These are phyloP conservation scores for Odontomyia ornata DNA, from an alignment of 2,888 invertebrate genomes.

Conservation along the genomic window DNA sequence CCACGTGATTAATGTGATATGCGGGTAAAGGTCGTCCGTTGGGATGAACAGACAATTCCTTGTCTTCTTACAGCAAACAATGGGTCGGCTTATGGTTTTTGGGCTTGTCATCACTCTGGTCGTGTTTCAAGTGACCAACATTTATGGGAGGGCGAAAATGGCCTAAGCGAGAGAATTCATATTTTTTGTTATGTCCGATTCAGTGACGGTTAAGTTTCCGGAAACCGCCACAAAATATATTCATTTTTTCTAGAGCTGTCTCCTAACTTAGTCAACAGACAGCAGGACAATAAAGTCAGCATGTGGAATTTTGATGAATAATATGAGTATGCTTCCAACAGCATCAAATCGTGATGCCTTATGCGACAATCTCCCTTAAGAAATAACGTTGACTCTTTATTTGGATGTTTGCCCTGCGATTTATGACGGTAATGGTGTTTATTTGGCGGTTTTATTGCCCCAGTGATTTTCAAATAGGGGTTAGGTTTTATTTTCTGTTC, in stretches of 20 bases:
- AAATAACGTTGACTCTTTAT: constrained; percentile 35
- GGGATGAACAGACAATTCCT: constrained; percentile 4
- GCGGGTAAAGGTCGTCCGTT: constrained; percentile 9
- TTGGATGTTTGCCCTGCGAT: constrained; percentile 37
- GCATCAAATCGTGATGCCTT: constrained; percentile 41
- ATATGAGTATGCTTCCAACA: constrained; percentile 34
- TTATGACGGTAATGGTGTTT: constrained; percentile 40
- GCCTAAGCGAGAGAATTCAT: constrained; percentile 3
- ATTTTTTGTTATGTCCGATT: constrained; percentile 30
- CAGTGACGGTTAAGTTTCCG: constrained; percentile 13
- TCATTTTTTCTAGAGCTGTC: constrained; percentile 17
- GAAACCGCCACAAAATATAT: background rate
- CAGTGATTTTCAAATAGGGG: constrained; percentile 30
- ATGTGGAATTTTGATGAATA: constrained; percentile 42
- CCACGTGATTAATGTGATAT: constrained; percentile 46
- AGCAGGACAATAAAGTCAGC: constrained; percentile 9
- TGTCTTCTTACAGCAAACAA: constrained; percentile 10
- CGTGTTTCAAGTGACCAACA: constrained; percentile 15
- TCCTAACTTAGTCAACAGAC: background rate
- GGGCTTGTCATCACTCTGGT: constrained; percentile 16
- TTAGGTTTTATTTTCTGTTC: too few relatives aligned
- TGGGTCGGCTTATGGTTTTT: background rate
- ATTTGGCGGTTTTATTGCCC: constrained; percentile 17
- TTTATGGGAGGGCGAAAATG: constrained; percentile 33
- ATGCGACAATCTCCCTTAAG: constrained; percentile 35